Evolutionary conservation across 2,113 vertebrate species (phyloP), one percentile per base, ranked within the genome.

Genomic region (Piprites chloris): DNA sequence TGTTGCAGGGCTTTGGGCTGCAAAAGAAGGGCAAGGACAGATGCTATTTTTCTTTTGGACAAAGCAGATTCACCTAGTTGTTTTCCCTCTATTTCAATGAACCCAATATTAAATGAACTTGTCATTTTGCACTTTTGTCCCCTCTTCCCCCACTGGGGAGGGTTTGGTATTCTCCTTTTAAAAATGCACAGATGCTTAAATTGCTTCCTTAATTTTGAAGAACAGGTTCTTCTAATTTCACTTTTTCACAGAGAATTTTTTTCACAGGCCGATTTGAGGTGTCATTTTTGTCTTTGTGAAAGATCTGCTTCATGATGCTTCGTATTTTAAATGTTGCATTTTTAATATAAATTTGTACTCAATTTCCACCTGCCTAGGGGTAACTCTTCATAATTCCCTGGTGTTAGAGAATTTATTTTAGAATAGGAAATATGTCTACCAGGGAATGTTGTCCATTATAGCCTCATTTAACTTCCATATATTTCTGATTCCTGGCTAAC

Each of bases 401-500:
- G 41, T 81, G 52, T 16, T 63, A 28, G 32, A 72, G 42, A 72
- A 41, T 65, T 77, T 77, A 52, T 87, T 77, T 93, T 89, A 35
- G 49, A 59, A 49, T 74, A 73, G 73, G 44, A 93, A 41, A 50
- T 53, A 16, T 39, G 41, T 77, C 82, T 93, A 58, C 69, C 79
- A 39, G 56, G 85, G 63, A 71, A 49, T 33, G 56, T 88, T 90
- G 37, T 55, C 46, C 76, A 81, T 15, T 22, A 3, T 89, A 90
- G 68, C 67, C 65, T 83, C 79, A 68, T 65, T 89, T 93, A 85
- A 73, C 74, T 82, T 35, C 59, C 87, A 12, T 82, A 23, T 53
- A 69, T 87, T 92, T 91, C 88, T 93, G 90, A 91, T 90, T 77
- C 49, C 82, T 83, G 16, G n/a, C 61, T 88, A 39, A 86, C 69